Evolutionary conservation across 2,113 vertebrate genomes (phyloP).

Genomic region (Neomonachus schauinslandi): DNA sequence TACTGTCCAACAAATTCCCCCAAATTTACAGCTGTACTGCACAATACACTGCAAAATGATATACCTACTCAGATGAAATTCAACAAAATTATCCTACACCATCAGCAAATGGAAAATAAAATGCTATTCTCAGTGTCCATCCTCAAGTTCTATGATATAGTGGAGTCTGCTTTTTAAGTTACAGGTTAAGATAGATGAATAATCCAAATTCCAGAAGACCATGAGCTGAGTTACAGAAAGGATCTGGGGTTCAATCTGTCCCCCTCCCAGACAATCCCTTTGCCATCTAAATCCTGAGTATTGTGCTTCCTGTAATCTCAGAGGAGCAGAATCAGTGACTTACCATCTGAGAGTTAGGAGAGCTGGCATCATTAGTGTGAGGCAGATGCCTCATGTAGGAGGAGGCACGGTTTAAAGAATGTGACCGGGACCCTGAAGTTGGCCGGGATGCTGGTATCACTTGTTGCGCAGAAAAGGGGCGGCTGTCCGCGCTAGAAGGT

Average conservation of each 20-base stretch:
- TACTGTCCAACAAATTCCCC: neutral
- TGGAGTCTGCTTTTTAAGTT: neutral
- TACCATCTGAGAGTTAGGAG: constrained; percentile 90
- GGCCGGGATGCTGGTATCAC: constrained; percentile 85
- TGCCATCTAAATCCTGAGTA: neutral
- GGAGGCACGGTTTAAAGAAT: constrained; percentile 91
- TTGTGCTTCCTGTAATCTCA: neutral
- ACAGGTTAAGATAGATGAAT: neutral
- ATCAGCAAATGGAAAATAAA: constrained; percentile 32
- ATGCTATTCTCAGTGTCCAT: neutral
- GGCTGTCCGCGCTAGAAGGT: constrained; percentile 87
- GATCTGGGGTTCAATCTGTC: neutral
- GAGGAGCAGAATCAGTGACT: constrained; percentile 79
- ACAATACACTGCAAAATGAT: neutral
- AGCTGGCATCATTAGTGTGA: constrained; percentile 88
- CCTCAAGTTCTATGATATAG: neutral
- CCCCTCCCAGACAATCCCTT: neutral
- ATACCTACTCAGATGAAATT: neutral
- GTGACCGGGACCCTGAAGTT: constrained; percentile 88
- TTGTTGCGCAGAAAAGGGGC: constrained; percentile 87
- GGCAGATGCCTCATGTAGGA: constrained; percentile 87
- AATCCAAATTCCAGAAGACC: neutral
- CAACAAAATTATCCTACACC: neutral
- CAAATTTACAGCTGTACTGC: neutral
- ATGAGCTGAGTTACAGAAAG: neutral